These are phyloP conservation scores for Neofelis nebulosa DNA, from an alignment of 2,113 vertebrate genomes.

Conservation along the genomic window DNA sequence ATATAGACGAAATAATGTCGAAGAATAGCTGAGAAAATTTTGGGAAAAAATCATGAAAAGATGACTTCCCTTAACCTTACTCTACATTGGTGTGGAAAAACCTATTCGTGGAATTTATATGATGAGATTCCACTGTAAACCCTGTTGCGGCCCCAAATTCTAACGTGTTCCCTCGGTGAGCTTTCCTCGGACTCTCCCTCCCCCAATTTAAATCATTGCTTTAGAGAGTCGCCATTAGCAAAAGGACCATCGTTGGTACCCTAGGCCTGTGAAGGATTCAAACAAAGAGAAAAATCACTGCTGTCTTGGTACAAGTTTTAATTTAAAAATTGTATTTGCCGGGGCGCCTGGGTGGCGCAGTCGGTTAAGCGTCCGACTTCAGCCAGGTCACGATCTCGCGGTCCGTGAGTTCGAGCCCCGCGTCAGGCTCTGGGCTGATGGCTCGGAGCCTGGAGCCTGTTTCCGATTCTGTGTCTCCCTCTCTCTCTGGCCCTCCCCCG, in stretches of 20 bases:
- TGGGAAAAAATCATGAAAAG: background rate
- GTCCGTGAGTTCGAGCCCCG: background rate
- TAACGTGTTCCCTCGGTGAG: background rate
- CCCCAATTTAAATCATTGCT: background rate
- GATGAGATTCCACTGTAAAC: background rate
- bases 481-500: no score
- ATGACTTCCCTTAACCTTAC: background rate
- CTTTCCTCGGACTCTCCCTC: background rate
- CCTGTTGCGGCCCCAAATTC: background rate
- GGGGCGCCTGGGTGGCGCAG: background rate
- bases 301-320: background rate
- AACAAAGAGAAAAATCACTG: background rate
- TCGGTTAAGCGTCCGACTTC: no score
- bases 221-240: background rate
- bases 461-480: no score
- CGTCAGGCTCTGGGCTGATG: background rate
- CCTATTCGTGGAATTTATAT: background rate
- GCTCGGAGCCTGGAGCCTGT: no score
- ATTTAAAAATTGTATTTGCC: background rate
- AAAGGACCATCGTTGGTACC: background rate
- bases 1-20: background rate
- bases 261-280: background rate
- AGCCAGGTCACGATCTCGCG: background rate
- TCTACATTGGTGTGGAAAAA: background rate
- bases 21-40: background rate